A percentile compares a stretch with the other conserved stretches of the same genome.
phyloP scores from a whole-genome alignment of 1,140 invertebrate genomes.

The Megalonaias nervosa region DNA sequence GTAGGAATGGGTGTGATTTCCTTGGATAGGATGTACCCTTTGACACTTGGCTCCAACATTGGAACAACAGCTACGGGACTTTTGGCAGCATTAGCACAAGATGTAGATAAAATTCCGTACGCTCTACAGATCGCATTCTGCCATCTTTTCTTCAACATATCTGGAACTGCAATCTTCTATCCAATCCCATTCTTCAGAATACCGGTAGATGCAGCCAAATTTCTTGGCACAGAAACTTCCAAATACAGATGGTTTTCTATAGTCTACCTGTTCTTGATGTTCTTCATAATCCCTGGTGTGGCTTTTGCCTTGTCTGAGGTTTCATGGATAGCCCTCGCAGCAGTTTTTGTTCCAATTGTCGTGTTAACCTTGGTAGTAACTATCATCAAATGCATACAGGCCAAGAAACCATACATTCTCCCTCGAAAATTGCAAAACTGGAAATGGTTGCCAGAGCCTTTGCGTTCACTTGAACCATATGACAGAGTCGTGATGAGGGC shows the following conservation, averaged over 20 bases:
- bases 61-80: constrained; percentile 77
- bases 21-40: constrained; percentile 76
- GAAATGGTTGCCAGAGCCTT: constrained; percentile 59
- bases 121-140: constrained; percentile 55
- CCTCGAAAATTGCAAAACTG: constrained; percentile 56
- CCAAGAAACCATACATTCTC: constrained; percentile 43
- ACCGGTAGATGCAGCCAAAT: constrained; percentile 74
- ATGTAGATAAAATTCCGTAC: constrained; percentile 64
- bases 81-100: constrained; percentile 73
- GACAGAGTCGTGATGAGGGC: constrained; percentile 40
- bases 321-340: constrained; percentile 56
- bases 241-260: constrained; percentile 77
- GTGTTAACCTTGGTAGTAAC: constrained; percentile 46
- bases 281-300: constrained; percentile 73
- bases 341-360: constrained; percentile 47
- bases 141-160: constrained; percentile 67
- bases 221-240: constrained; percentile 74
- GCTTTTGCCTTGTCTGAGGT: constrained; percentile 71
- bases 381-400: constrained; percentile 58
- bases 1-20: constrained; percentile 76
- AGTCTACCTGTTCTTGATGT: constrained; percentile 74
- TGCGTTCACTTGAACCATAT: constrained; percentile 51
- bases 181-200: constrained; percentile 75
- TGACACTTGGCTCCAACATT: constrained; percentile 77
- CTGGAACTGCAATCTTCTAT: constrained; percentile 76